phyloP scores from a whole-genome alignment of 35 echinoderm and acorn worm genomes.

The Apostichopus californicus region DNA sequence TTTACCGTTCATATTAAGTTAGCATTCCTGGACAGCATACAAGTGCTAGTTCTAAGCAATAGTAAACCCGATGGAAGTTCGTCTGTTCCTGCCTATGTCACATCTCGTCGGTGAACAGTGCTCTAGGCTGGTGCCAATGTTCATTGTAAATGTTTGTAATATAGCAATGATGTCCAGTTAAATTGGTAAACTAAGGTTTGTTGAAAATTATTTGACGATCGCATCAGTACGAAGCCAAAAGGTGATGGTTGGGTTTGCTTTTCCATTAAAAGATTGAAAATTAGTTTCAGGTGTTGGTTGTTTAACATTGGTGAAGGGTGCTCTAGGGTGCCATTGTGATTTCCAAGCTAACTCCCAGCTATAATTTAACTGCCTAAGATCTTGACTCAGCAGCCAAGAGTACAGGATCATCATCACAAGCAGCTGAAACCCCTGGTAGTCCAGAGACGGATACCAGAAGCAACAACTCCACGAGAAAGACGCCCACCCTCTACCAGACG shows the following conservation, averaged over 20 bases:
- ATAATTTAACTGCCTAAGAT: neutral
- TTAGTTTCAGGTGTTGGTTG: neutral
- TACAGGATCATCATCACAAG: neutral
- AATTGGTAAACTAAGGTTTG: too few species aligned
- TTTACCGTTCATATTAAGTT: too few species aligned
- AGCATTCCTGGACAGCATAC: too few species aligned
- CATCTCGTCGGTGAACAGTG: too few species aligned
- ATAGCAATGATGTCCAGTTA: too few species aligned
- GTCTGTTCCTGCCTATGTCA: too few species aligned
- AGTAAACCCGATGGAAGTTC: too few species aligned
- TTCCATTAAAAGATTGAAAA: neutral
- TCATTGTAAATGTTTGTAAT: too few species aligned
- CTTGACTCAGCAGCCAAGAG: conserved; percentile 3
- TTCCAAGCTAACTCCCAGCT: neutral
- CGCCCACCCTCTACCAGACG: conserved; percentile 46
- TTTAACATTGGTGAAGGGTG: neutral
- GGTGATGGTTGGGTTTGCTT: neutral
- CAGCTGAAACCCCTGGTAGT: neutral
- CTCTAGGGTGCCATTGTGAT: neutral
- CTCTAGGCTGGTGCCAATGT: too few species aligned
- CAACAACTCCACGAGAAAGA: conserved; percentile 11
- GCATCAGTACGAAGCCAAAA: neutral
- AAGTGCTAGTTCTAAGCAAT: too few species aligned
- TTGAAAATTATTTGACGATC: neutral
- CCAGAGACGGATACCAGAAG: neutral